Conservation (phyloP, 1,140 invertebrate genomes). For the Vanessa tameamea region DNA sequence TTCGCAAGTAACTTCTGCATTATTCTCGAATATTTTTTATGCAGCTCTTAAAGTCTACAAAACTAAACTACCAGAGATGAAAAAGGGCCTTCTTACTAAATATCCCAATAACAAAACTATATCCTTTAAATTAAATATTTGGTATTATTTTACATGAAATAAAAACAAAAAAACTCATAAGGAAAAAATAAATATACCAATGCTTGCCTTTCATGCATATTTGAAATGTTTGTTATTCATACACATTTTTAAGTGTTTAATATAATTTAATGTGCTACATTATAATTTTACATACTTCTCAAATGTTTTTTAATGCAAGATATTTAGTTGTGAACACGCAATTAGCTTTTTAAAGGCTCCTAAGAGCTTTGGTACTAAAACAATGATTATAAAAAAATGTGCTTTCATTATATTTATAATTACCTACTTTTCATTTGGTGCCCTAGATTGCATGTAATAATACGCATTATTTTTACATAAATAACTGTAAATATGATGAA, state of each 20-base stretch:
- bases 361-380: background rate
- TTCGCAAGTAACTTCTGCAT: background rate
- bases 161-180: background rate
- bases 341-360: constrained; percentile 1
- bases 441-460: constrained; percentile 72
- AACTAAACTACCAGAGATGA: background rate
- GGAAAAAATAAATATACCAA: background rate
- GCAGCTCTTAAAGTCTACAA: background rate
- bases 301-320: background rate
- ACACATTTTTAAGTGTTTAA: background rate
- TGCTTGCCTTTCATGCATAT: constrained; percentile 5
- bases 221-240: background rate
- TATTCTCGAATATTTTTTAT: constrained; percentile 6
- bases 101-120: background rate
- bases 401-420: constrained; percentile 39
- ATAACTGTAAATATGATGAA: constrained; percentile 72
- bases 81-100: constrained; percentile 2
- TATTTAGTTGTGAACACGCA: background rate
- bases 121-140: background rate
- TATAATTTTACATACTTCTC: background rate
- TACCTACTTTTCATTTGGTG: constrained; percentile 75
- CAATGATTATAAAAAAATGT: constrained; percentile 8
- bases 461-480: constrained; percentile 67
- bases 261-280: background rate
- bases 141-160: background rate